Base-by-base conservation (phyloP, 2,888 invertebrate genomes). In the Sepiola atlantica region DNA sequence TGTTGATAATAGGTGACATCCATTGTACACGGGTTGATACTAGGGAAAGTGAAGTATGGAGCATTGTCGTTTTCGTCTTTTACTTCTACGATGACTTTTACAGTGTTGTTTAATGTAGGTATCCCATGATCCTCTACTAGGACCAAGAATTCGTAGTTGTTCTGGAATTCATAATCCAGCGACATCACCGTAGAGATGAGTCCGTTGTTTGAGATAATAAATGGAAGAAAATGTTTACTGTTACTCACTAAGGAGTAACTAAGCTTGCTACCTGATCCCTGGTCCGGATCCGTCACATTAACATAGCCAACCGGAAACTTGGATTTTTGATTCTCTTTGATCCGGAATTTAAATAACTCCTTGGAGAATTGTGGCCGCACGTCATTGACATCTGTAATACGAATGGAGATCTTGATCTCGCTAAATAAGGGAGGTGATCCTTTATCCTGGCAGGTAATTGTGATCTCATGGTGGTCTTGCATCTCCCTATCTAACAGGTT, bases 1-100 rank as follows among this genome's bases (percentile, higher is more conserved):
- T 77, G 77, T 77, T 77, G 77, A n/a, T 77, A 77, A 77, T 77
- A 77, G 10, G 77, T 77, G n/a, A 77, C 77, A n/a, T 77, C 77
- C 77, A 77, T 77, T 32, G 77, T 77, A 16, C 32, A 77, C 0
- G 77, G 77, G 14, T 77, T 77, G 32, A 77, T 77, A n/a, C 77
- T 77, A 3, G 77, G 77, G n/a, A 77, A 77, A 32, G 77, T 77
- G 32, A 77, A 77, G n/a, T 77, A 77, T 16, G 77, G 77, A 12
- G 77, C n/a, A 32, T 77, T 77, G 77, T 77, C 77, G 18, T 77
- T 77, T 77, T 77, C 77, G 32, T 77, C 77, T 77, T 77, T 77
- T 32, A 77, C 77, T n/a, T 77, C 77, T n/a, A 77, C 77, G 32
- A 77, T 77, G 32, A 77, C 77, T 77, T 77, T 77, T 77, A 77